phyloP scores from a whole-genome alignment of 2,888 invertebrate species.

The Epiblema foenella region DNA sequence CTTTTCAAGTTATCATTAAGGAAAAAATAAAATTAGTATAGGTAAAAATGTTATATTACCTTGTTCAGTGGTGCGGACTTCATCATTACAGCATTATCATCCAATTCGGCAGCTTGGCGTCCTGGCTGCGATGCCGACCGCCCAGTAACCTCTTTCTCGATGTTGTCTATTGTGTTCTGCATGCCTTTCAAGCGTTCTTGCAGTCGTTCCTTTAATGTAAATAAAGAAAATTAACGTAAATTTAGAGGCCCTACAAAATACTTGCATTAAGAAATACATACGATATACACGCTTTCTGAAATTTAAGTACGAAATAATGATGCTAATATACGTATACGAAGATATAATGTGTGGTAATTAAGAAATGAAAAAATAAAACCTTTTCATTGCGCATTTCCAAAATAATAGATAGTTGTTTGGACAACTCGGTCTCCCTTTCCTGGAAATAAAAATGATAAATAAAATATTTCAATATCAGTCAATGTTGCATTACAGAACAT shows the following conservation, averaged over 20 bases:
- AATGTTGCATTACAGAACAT: background rate
- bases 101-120: constrained; percentile 53
- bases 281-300: background rate
- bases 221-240: background rate
- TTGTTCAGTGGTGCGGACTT: constrained; percentile 49
- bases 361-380: constrained; percentile 51
- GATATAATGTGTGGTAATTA: too few species aligned
- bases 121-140: constrained; percentile 44
- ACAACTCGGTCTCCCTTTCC: constrained; percentile 62
- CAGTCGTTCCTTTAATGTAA: constrained; percentile 59
- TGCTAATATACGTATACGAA: too few species aligned
- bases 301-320: background rate
- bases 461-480: background rate
- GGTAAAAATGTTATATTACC: constrained; percentile 29
- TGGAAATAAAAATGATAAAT: constrained; percentile 47
- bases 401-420: constrained; percentile 61
- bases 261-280: background rate
- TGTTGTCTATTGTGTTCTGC: constrained; percentile 69
- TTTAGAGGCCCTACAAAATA: background rate
- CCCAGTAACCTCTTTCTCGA: constrained; percentile 68
- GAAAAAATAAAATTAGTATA: background rate
- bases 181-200: constrained; percentile 62
- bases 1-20: background rate
- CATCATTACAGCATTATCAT: constrained; percentile 59
- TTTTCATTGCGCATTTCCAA: constrained; percentile 64